Conservation (phyloP, 2,113 vertebrate species). For the Perca fluviatilis region DNA sequence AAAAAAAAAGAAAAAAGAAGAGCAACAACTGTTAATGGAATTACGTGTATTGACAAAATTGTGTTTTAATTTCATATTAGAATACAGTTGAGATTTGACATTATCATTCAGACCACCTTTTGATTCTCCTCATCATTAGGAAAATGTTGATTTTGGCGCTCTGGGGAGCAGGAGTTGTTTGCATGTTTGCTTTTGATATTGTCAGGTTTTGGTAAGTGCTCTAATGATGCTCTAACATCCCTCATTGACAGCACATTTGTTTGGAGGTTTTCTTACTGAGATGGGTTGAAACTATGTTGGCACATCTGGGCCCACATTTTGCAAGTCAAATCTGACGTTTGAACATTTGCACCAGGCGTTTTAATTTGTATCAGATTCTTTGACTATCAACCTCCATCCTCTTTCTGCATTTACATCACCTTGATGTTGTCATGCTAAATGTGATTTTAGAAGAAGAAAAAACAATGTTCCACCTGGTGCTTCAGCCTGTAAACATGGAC, state of each 20-base stretch:
- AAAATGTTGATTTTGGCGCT: slow-evolving; percentile 41
- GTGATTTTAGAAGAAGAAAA: slow-evolving; percentile 6
- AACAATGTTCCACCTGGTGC: slow-evolving; percentile 8
- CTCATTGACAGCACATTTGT: slow-evolving; percentile 26
- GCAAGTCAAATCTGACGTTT: slow-evolving; percentile 14
- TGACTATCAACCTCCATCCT: not conserved
- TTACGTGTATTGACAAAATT: slow-evolving; percentile 81
- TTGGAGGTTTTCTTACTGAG: slow-evolving; percentile 26
- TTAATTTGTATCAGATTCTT: slow-evolving; percentile 1
- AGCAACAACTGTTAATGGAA: slow-evolving; percentile 61
- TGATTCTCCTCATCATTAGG: slow-evolving; percentile 20
- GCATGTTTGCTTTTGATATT: slow-evolving; percentile 29
- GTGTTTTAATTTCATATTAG: slow-evolving; percentile 82
- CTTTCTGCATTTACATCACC: slow-evolving; percentile 17
- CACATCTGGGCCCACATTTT: slow-evolving; percentile 27
- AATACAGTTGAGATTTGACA: slow-evolving; percentile 72
- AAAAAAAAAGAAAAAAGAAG: slow-evolving; percentile 16
- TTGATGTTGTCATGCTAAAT: slow-evolving; percentile 29
- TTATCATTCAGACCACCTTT: slow-evolving; percentile 59
- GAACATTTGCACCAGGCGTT: slow-evolving; percentile 4
- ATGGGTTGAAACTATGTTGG: slow-evolving; percentile 33
- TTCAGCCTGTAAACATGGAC: slow-evolving; percentile 50
- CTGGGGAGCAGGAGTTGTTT: slow-evolving; percentile 45
- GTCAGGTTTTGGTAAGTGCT: slow-evolving; percentile 29
- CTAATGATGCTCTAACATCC: slow-evolving; percentile 11